Percentiles rank a stretch among this genome's conserved stretches.
Evolutionary conservation across 2,888 invertebrate genomes (phyloP).

Genomic region (Lepidocyrtinus sp.): DNA sequence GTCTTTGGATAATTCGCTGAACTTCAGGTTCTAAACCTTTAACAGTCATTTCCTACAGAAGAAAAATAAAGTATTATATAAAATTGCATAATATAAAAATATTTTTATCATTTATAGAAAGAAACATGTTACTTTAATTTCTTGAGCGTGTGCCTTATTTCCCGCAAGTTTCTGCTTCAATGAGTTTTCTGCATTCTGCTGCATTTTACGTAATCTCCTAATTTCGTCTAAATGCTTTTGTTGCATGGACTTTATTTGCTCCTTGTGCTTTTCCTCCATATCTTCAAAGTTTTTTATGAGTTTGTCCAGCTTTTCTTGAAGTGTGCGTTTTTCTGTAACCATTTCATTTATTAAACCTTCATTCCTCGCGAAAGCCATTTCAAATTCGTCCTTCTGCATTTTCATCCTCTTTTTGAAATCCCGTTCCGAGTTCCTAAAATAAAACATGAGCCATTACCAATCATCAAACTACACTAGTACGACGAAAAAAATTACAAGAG

Average conservation of each 20-base stretch:
- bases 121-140: conserved; percentile 80
- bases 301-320: conserved; percentile 83
- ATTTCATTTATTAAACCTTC: conserved; percentile 78
- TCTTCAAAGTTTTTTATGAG: conserved; percentile 79
- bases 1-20: conserved; percentile 82
- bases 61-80: neutral
- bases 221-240: conserved; percentile 85
- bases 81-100: neutral
- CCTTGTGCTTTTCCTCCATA: conserved; percentile 79
- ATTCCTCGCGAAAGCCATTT: conserved; percentile 82
- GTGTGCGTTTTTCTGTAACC: conserved; percentile 81
- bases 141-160: conserved; percentile 87
- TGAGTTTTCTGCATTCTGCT: conserved; percentile 83
- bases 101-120: conserved; percentile 17
- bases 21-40: conserved; percentile 90
- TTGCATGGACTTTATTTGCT: conserved; percentile 80
- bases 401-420: conserved; percentile 74
- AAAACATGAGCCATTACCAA: conserved; percentile 9
- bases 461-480: too few species aligned
- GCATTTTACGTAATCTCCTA: conserved; percentile 82
- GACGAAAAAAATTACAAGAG: too few species aligned
- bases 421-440: conserved; percentile 71
- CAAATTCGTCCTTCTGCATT: conserved; percentile 81
- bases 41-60: conserved; percentile 75
- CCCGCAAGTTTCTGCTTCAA: conserved; percentile 86